Evolutionary conservation across 2,797 vertebrate genomes (phyloP).

Genomic region (Sebastes glaucus): DNA sequence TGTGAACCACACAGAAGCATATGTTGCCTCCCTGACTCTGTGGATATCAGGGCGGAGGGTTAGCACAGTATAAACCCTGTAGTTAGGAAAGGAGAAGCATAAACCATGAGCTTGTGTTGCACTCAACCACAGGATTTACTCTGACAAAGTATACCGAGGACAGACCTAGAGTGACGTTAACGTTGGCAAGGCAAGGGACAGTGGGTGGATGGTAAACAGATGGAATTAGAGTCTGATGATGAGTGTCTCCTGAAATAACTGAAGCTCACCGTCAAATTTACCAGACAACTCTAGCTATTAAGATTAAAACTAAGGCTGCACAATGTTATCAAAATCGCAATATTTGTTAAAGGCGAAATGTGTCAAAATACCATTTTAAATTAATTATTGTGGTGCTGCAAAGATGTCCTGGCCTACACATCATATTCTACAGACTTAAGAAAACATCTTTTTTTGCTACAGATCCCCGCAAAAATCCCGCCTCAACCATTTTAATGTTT

Average conservation of each 20-base stretch:
- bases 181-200: background rate
- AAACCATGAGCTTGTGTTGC: slow-evolving; percentile 33
- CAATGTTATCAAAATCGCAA: no score
- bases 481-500: no score
- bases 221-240: slow-evolving; percentile 15
- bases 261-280: slow-evolving; percentile 5
- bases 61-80: slow-evolving; percentile 35
- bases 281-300: slow-evolving; percentile 6
- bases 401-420: no score
- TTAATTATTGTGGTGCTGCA: no score
- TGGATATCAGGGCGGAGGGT: slow-evolving; percentile 31
- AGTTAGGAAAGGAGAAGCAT: slow-evolving; percentile 34
- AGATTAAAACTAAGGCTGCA: background rate
- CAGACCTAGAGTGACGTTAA: slow-evolving; percentile 24
- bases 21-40: slow-evolving; percentile 17
- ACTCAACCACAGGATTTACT: slow-evolving; percentile 37
- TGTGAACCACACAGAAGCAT: slow-evolving; percentile 40
- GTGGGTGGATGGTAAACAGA: background rate
- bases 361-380: background rate
- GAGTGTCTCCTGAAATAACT: slow-evolving; percentile 28
- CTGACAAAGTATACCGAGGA: slow-evolving; percentile 24
- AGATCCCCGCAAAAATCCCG: no score
- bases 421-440: no score
- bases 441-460: no score
- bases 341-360: background rate